Conservation (phyloP, 2,888 invertebrate genomes). For the Phaonia tiefii region DNA sequence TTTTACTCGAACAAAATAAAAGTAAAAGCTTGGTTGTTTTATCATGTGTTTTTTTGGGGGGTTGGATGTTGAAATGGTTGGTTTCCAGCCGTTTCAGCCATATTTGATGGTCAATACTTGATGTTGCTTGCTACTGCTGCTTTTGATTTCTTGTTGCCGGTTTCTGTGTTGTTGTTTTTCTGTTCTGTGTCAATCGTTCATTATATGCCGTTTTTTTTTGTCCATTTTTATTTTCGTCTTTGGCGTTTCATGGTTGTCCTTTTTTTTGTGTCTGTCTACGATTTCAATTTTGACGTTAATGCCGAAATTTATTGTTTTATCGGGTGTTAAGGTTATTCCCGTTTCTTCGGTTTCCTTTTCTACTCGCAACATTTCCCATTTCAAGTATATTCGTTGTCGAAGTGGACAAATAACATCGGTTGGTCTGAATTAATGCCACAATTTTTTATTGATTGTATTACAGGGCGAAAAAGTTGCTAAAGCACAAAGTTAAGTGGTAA, state of each 20-base stretch:
- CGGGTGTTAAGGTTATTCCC: conserved; percentile 44
- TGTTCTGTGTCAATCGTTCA: conserved; percentile 49
- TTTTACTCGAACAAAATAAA: conserved; percentile 59
- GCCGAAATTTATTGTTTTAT: conserved; percentile 69
- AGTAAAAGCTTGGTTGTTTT: conserved; percentile 56
- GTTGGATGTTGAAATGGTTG: background rate
- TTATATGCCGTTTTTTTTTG: background rate
- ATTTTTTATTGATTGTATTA: conserved; percentile 40
- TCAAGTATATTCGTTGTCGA: background rate
- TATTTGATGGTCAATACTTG: conserved; percentile 68
- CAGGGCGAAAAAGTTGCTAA: background rate
- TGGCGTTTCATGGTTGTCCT: conserved; percentile 27
- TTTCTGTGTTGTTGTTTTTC: conserved; percentile 20
- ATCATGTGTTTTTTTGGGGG: conserved; percentile 28
- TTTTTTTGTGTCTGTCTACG: conserved; percentile 56
- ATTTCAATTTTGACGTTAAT: conserved; percentile 68
- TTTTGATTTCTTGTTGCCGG: conserved; percentile 41
- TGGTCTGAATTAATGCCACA: conserved; percentile 20
- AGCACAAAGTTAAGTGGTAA: too few species aligned
- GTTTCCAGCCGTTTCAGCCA: conserved; percentile 46
- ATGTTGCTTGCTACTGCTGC: conserved; percentile 7
- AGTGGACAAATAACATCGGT: background rate
- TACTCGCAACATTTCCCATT: background rate
- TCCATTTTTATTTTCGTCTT: conserved; percentile 1
- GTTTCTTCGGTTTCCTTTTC: conserved; percentile 21